Evolutionary conservation across 2,113 vertebrate species (phyloP).

Genomic region (Cnemophilus loriae): DNA sequence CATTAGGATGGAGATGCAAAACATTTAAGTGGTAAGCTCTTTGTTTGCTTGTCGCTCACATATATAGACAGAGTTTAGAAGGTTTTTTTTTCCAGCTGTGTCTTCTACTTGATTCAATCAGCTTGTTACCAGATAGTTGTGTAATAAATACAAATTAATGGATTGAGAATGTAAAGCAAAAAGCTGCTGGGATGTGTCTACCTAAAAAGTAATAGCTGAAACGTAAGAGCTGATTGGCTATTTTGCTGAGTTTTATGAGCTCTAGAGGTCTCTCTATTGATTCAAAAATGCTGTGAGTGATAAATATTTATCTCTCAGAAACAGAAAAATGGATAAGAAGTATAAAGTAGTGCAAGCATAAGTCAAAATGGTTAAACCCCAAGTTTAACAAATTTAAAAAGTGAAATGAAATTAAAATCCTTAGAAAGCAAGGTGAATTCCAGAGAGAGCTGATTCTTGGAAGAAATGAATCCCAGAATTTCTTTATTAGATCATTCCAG

Average conservation of each 20-base stretch:
- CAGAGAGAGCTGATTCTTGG: background rate
- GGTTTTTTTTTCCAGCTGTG: background rate
- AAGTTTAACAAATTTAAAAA: too few species aligned
- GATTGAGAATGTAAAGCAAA: background rate
- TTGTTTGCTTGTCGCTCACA: background rate
- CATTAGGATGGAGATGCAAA: background rate
- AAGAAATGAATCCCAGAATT: background rate
- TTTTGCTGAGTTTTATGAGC: background rate
- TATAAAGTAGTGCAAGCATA: background rate
- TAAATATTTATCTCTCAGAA: background rate
- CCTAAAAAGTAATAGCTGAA: background rate
- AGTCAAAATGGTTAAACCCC: background rate
- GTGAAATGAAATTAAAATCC: background rate
- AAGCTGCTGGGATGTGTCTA: background rate
- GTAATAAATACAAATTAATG: background rate
- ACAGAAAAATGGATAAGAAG: background rate
- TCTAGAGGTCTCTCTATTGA: background rate
- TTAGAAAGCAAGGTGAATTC: background rate
- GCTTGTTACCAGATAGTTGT: background rate
- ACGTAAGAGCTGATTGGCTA: background rate
- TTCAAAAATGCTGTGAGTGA: background rate
- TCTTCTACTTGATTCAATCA: background rate
- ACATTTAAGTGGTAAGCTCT: background rate
- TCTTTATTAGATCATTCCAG: background rate
- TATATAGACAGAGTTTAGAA: background rate